These are phyloP conservation scores for Mesorhabditis sp. DNA, from an alignment of 2,888 invertebrate species.

Conservation along the genomic window DNA sequence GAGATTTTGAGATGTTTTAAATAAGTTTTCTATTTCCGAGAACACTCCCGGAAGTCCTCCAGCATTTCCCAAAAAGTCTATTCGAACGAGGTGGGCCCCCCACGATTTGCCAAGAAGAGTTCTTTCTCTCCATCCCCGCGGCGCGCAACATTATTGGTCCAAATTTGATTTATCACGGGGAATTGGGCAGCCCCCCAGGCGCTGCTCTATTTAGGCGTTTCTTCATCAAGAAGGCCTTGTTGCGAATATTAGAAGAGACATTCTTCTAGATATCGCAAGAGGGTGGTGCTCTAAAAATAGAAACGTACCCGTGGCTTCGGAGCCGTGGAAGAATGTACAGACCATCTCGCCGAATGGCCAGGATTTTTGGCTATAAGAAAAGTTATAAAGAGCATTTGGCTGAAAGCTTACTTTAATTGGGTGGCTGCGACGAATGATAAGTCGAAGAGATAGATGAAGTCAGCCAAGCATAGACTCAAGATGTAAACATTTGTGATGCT, in stretches of 20 bases:
- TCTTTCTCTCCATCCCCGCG: too few relatives aligned
- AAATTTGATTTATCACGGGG: too few relatives aligned
- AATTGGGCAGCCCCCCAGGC: too few relatives aligned
- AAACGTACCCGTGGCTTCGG: constrained; percentile 50
- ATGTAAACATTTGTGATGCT: constrained; percentile 57
- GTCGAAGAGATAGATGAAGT: constrained; percentile 54
- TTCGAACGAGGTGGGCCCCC: too few relatives aligned
- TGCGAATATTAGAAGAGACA: background rate
- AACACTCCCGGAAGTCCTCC: too few relatives aligned
- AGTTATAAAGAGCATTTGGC: background rate
- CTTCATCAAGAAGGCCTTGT: background rate
- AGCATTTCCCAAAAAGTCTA: too few relatives aligned
- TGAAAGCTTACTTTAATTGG: constrained; percentile 32
- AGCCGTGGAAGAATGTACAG: constrained; percentile 54
- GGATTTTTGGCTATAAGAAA: constrained; percentile 37
- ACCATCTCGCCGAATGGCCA: constrained; percentile 54
- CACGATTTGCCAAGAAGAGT: too few relatives aligned
- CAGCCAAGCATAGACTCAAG: constrained; percentile 52
- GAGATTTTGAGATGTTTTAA: too few relatives aligned
- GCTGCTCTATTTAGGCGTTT: too few relatives aligned
- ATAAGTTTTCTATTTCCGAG: too few relatives aligned
- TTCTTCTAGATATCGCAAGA: too few relatives aligned
- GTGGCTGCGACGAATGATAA: constrained; percentile 53
- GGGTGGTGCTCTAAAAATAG: background rate
- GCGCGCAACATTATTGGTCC: too few relatives aligned